Percentiles rank a stretch among this genome's conserved stretches.
These are phyloP conservation scores for Limnephilus rhombicus DNA, from an alignment of 2,888 invertebrate genomes.

Conservation along the genomic window DNA sequence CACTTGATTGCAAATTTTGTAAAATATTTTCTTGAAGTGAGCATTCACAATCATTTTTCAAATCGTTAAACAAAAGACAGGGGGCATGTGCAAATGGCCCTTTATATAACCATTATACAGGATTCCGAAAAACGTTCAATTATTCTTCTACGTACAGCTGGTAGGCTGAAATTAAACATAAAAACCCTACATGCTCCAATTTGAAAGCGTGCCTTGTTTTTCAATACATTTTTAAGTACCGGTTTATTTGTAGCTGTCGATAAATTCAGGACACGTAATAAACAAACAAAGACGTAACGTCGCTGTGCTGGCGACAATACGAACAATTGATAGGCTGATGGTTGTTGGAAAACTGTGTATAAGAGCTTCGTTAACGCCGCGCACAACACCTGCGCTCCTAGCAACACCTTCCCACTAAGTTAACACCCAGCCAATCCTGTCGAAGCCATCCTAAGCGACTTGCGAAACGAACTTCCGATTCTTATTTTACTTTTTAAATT, in stretches of 20 bases:
- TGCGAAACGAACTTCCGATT: neutral
- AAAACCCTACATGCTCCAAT: conserved; percentile 47
- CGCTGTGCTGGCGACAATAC: conserved; percentile 55
- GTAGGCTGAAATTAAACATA: conserved; percentile 8
- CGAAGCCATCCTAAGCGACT: neutral
- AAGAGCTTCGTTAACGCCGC: conserved; percentile 59
- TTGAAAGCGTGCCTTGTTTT: conserved; percentile 48
- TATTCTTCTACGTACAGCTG: neutral
- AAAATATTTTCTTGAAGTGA: neutral
- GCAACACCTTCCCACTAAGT: conserved; percentile 2
- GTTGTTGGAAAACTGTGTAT: conserved; percentile 53
- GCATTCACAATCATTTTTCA: conserved; percentile 23
- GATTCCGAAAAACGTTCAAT: neutral
- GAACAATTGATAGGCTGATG: conserved; percentile 54
- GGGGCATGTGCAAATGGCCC: conserved; percentile 42
- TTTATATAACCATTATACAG: neutral
- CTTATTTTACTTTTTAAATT: too few relatives aligned
- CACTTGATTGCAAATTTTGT: neutral
- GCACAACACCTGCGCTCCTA: conserved; percentile 56
- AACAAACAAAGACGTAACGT: conserved; percentile 62
- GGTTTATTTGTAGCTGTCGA: conserved; percentile 30
- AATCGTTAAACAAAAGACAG: conserved; percentile 25
- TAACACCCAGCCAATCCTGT: neutral
- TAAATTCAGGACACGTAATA: conserved; percentile 57
- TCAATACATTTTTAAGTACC: conserved; percentile 50